Conservation (phyloP, 1,140 invertebrate genomes). For the Panulirus ornatus region DNA sequence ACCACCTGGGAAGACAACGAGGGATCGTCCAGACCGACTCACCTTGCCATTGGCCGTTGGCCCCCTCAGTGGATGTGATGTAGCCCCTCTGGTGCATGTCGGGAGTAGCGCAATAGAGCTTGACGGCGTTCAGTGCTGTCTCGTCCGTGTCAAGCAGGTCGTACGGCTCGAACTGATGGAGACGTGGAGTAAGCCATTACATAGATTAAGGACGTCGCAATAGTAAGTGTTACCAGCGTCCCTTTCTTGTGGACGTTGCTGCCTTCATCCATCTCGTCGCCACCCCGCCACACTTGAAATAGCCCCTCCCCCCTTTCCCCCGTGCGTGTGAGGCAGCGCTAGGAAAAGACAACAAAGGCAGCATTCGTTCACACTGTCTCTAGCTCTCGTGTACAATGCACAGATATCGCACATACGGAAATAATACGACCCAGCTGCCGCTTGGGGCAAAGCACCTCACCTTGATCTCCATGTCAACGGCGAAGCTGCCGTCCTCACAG, state of each 20-base stretch:
- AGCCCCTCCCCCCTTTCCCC: too few species aligned
- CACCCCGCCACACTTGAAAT: too few species aligned
- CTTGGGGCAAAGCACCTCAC: too few species aligned
- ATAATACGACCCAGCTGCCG: too few species aligned
- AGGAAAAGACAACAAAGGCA: too few species aligned
- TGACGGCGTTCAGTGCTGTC: constrained; percentile 27
- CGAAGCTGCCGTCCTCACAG: constrained; percentile 19
- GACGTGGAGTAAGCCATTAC: neutral
- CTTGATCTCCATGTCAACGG: neutral
- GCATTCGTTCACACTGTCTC: too few species aligned
- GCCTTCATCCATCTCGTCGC: neutral
- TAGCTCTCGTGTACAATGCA: too few species aligned
- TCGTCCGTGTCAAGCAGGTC: neutral
- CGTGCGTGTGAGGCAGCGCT: too few species aligned
- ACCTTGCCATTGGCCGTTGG: neutral
- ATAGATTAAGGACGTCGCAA: neutral
- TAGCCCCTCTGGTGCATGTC: neutral
- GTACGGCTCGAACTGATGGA: neutral
- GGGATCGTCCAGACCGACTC: neutral
- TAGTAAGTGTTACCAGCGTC: neutral
- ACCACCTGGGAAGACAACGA: too few species aligned
- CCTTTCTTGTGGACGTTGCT: neutral
- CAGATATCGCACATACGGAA: neutral
- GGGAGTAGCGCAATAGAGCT: neutral
- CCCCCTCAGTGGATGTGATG: neutral